Base-by-base conservation (phyloP, 2,113 vertebrate genomes). In the Salvelinus namaycush region DNA sequence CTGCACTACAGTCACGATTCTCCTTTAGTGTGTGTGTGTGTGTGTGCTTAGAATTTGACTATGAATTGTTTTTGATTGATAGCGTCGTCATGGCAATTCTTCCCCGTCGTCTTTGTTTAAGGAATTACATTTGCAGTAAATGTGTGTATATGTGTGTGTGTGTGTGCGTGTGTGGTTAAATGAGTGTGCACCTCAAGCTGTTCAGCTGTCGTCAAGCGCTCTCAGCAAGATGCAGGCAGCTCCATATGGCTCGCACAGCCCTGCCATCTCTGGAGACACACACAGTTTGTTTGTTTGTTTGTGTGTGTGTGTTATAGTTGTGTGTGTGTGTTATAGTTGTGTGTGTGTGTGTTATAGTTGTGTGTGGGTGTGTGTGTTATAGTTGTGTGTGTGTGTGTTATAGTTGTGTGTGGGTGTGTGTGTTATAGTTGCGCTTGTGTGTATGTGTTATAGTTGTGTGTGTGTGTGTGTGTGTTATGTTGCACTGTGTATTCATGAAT, bases 171-270 rank as follows among this genome's bases (percentile, higher is more conserved):
- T 79, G 3, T 57, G 65, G 68, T 44, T 65, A 67, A 12, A 12
- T 79, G 78, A 80, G 77, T 83, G 66, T 84, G 59, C 79, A 92
- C 88, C 84, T 89, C 89, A 90, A 92, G 87, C 91, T 89, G 89
- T 87, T 91, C 82, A 81, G 87, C 84, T 90, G 89, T 92, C 87
- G 74, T 92, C 91, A 91, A 83, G 90, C 87, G 82, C 83, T 71
- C 90, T 87, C 91, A 90, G 91, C 87, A 86, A 91, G 91, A 85
- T 83, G 78, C 83, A 24, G 80, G 76, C 83, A 51, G 85, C 84
- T 92, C 92, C 92, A 93, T 93, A 92, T 93, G 92, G 87, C 87
- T 83, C 48, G 69, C 82, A 81, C 68, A 54, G 77, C 86, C 82
- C 86, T 78, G 76, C 82, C 86, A 75, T 83, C 83, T 87, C 76